Evolutionary conservation across 1,140 invertebrate species (phyloP), one percentile per base, ranked within the genome.

Genomic region (Geopemphigus sp.): DNA sequence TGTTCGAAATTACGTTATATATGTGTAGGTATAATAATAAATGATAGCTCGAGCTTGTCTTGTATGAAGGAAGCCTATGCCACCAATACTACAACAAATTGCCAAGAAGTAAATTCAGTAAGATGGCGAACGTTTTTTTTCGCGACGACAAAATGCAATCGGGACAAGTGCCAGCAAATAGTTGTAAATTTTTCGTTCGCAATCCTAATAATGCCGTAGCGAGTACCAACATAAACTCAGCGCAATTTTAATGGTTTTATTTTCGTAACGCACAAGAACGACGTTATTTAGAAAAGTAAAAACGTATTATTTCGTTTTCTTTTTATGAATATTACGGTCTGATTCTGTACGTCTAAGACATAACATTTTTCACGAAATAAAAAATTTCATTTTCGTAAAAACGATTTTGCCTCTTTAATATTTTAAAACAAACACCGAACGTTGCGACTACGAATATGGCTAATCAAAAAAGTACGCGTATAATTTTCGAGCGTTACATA

Each of bases 71-170:
- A n/a, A n/a, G 32, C 32, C n/a, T 14, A 24, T 12, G 14, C 11
- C 45, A 50, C 22, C 10, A 68, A 68, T 68, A 50, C 66, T 68
- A 68, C 6, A n/a, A n/a, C n/a, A 50, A 22, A 68, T 50, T 26
- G 15, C 22, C 50, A 26, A 47, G 22, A 24, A 50, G 66, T 50
- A 17, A 68, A 68, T 68, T 50, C 14, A 68, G 22, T 50, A 26
- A 17, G 15, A 68, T 50, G 12, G 4, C 47, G 66, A 68, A 50
- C 26, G 14, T 2, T 50, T 68, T 47, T 68, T 68, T 47, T 68
- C 47, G 0, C 14, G 22, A 68, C 17, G 66, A 24, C 22, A 24
- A 17, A 39, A 50, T 19, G 22, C 22, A 50, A 68, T 50, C 47
- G 45, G 22, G 22, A 47, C 6, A 68, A 68, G 14, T 68, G 64